Percentiles rank a stretch among this genome's conserved stretches.
Conservation (phyloP, 1,140 invertebrate genomes). For the Drosophila chauvacae region DNA sequence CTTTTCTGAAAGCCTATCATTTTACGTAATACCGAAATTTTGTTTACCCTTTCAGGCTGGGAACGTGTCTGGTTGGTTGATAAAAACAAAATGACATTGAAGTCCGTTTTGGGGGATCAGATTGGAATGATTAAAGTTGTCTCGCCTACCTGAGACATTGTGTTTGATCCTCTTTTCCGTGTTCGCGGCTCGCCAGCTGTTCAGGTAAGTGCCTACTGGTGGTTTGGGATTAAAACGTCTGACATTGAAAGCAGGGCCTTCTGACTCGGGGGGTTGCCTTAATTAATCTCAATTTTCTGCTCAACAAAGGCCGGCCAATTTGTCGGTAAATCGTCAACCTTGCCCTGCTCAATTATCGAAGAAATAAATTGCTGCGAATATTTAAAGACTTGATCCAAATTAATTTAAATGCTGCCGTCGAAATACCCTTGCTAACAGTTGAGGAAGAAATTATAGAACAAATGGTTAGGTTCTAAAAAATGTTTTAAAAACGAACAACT, state of each 20-base stretch:
- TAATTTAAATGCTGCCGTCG: slow-evolving; percentile 32
- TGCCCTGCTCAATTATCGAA: slow-evolving; percentile 54
- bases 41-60: slow-evolving; percentile 59
- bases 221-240: not conserved
- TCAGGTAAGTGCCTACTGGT: not conserved
- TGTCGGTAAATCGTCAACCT: slow-evolving; percentile 42
- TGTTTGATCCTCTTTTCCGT: not conserved
- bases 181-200: not conserved
- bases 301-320: slow-evolving; percentile 14
- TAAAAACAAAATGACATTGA: slow-evolving; percentile 9
- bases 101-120: not conserved
- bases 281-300: slow-evolving; percentile 45
- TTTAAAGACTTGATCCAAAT: slow-evolving; percentile 40
- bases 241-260: slow-evolving; percentile 32
- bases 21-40: slow-evolving; percentile 78
- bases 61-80: slow-evolving; percentile 30
- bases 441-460: not conserved
- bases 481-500: too few relatives aligned
- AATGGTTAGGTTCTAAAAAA: too few relatives aligned
- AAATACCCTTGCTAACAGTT: not conserved
- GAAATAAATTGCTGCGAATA: slow-evolving; percentile 53
- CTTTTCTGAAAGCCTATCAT: slow-evolving; percentile 74
- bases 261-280: not conserved
- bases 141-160: slow-evolving; percentile 57
- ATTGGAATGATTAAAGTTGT: not conserved